phyloP scores from a whole-genome alignment of 2,797 vertebrate genomes.

The Brachyalestes nurse region DNA sequence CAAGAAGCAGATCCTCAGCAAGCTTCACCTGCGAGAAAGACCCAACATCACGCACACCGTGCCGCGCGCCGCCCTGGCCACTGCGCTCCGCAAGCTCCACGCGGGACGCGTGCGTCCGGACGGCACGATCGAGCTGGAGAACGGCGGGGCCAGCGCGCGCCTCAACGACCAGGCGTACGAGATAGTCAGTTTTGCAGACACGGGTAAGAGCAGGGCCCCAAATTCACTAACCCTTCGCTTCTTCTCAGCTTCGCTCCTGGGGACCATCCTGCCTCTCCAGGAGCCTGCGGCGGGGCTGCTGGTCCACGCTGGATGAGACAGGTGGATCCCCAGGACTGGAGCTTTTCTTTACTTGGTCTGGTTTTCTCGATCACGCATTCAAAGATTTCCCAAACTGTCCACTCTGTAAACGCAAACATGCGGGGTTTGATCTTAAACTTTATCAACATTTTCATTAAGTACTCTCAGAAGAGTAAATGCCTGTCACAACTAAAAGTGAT shows the following conservation, averaged over 20 bases:
- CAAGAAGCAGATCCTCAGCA: constrained; percentile 90
- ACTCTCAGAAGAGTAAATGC: background rate
- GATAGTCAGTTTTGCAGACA: constrained; percentile 91
- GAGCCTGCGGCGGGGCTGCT: no score
- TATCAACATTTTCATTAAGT: no score
- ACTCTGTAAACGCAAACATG: no score
- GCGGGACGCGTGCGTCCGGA: constrained; percentile 76
- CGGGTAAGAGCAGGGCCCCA: constrained; percentile 68
- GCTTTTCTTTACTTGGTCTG: background rate
- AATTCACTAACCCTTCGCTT: background rate
- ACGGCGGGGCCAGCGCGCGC: constrained; percentile 42
- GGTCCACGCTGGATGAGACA: no score
- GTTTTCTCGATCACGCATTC: no score
- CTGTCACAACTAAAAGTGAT: no score
- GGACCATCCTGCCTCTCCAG: background rate
- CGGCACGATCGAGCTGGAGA: constrained; percentile 72
- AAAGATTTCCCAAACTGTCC: no score
- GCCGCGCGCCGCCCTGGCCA: constrained; percentile 82
- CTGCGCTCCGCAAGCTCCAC: constrained; percentile 87
- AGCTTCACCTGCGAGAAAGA: constrained; percentile 87
- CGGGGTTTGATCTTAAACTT: no score
- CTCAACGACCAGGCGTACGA: constrained; percentile 82
- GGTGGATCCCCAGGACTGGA: background rate
- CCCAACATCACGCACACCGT: constrained; percentile 85
- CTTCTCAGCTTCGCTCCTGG: background rate